Conservation (phyloP, 2,888 invertebrate species). For the Drosophila mettleri region DNA sequence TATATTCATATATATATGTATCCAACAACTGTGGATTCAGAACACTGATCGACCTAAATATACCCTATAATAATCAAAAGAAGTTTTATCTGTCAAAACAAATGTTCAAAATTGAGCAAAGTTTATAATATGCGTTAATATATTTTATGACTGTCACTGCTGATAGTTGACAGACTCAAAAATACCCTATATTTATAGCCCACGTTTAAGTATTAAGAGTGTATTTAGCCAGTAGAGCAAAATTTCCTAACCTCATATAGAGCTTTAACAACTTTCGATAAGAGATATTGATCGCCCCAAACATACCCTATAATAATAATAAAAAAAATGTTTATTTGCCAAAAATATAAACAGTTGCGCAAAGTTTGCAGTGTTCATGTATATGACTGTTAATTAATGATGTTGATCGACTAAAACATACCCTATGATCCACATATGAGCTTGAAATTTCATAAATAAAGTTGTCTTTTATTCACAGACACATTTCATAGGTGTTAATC, state of each 20-base stretch:
- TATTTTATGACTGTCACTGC: accelerated
- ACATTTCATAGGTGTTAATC: too few relatives aligned
- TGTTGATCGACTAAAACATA: background rate
- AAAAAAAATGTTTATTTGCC: too few relatives aligned
- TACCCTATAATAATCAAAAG: background rate
- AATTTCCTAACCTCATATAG: background rate
- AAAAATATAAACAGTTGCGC: too few relatives aligned
- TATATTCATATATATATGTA: background rate
- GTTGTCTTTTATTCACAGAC: too few relatives aligned
- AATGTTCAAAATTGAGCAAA: background rate
- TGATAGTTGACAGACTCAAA: background rate
- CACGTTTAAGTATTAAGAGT: background rate
- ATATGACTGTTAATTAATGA: background rate
- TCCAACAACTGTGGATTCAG: too few relatives aligned
- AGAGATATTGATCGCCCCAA: background rate
- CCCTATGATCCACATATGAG: background rate
- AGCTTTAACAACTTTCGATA: too few relatives aligned
- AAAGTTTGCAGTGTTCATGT: too few relatives aligned
- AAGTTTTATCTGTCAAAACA: background rate
- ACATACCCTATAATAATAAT: background rate
- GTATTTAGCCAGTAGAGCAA: background rate
- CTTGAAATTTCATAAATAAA: too few relatives aligned
- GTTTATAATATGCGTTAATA: background rate
- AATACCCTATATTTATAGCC: background rate
- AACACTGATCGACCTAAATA: background rate